These are phyloP conservation scores for Hylyphantes graminicola DNA, from an alignment of 1,140 invertebrate genomes.

Conservation along the genomic window DNA sequence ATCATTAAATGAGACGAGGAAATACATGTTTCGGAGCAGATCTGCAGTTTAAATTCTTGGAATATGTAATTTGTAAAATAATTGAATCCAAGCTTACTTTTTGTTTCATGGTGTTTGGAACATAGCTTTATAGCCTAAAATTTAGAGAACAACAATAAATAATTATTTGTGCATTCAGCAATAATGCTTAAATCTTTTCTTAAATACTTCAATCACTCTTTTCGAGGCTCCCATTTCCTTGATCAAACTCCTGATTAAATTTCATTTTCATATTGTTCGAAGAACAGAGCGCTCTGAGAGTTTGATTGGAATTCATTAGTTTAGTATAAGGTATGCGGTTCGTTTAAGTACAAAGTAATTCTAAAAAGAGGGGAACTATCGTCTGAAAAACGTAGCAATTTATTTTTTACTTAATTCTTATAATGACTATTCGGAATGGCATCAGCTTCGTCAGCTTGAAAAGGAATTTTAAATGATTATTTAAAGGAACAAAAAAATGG, in stretches of 20 bases:
- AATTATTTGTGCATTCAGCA: background rate
- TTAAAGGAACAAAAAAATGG: constrained; percentile 33
- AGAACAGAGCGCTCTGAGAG: background rate
- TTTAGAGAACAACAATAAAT: background rate
- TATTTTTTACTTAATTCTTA: constrained; percentile 33
- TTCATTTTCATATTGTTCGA: constrained; percentile 13
- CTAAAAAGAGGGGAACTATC: background rate
- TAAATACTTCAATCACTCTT: background rate
- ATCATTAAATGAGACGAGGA: too few species aligned
- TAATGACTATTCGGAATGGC: constrained; percentile 35
- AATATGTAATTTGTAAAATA: too few species aligned
- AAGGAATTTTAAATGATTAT: constrained; percentile 31
- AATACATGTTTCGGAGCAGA: too few species aligned
- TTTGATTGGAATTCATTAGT: constrained; percentile 36
- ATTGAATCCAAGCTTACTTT: too few species aligned
- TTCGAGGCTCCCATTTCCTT: background rate
- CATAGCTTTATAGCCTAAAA: background rate
- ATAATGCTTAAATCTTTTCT: constrained; percentile 2
- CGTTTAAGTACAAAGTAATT: constrained; percentile 4
- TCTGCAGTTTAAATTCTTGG: too few species aligned
- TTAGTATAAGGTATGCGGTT: background rate
- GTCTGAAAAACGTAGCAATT: constrained; percentile 26
- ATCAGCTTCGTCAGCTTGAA: constrained; percentile 18
- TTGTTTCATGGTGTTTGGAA: too few species aligned
- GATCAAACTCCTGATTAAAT: constrained; percentile 27